Conservation (phyloP, 1,140 invertebrate genomes). For the Odontomachus brunneus region DNA sequence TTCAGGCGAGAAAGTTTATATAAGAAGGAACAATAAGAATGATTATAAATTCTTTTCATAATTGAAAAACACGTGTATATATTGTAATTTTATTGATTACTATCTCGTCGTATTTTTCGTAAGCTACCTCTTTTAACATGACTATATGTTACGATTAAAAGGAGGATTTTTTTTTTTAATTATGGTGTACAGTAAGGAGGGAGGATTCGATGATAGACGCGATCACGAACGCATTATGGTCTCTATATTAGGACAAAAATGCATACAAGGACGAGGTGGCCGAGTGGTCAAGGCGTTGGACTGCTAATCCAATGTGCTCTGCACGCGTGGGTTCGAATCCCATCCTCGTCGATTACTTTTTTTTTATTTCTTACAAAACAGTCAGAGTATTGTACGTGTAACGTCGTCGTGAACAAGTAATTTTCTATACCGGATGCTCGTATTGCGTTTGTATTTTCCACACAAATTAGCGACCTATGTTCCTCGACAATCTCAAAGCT, state of each 20-base stretch:
- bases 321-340: constrained; percentile 95
- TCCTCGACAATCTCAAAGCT: background rate
- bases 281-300: constrained; percentile 96
- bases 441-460: background rate
- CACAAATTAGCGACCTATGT: too few relatives aligned
- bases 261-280: constrained; percentile 90
- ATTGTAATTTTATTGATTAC: too few relatives aligned
- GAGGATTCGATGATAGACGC: background rate
- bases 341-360: constrained; percentile 89
- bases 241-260: constrained; percentile 40
- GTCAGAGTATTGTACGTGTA: background rate
- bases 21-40: too few relatives aligned
- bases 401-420: constrained; percentile 16
- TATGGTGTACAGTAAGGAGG: background rate
- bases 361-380: background rate
- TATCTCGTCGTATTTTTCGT: too few relatives aligned
- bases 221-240: constrained; percentile 14
- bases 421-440: background rate
- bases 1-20: too few relatives aligned
- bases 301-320: constrained; percentile 92
- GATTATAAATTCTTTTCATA: too few relatives aligned
- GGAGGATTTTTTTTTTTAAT: background rate
- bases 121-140: too few relatives aligned
- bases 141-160: background rate
- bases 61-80: too few relatives aligned